A percentile compares a stretch with the other conserved stretches of the same genome.
Evolutionary conservation across 2,888 invertebrate genomes (phyloP).

Genomic region (Caradrina kadenii): DNA sequence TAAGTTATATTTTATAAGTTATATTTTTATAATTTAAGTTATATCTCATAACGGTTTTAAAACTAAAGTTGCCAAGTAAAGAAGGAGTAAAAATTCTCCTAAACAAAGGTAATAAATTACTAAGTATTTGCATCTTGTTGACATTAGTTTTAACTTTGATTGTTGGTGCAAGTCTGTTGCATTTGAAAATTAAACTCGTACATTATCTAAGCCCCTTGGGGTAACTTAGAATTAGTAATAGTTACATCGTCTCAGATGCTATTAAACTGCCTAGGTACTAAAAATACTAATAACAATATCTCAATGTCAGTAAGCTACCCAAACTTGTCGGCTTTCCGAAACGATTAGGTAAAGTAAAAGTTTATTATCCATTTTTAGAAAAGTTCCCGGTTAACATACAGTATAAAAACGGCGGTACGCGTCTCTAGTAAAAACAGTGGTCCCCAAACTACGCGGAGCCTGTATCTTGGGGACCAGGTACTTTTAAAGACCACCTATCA

Average conservation of each 20-base stretch:
- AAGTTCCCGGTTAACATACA: too few relatives aligned
- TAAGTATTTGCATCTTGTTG: constrained; percentile 23
- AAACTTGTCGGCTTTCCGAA: background rate
- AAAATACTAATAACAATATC: constrained; percentile 5
- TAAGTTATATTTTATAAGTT: constrained; percentile 8
- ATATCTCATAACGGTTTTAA: constrained; percentile 57
- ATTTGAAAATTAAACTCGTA: constrained; percentile 20
- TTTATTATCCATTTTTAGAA: too few relatives aligned
- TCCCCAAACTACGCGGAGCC: too few relatives aligned
- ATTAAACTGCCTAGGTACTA: background rate
- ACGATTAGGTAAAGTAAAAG: too few relatives aligned
- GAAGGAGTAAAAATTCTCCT: constrained; percentile 43
- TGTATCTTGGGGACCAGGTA: too few relatives aligned
- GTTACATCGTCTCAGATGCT: constrained; percentile 1
- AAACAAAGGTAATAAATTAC: constrained; percentile 43
- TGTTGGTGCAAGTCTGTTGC: constrained; percentile 9
- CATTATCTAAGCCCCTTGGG: too few relatives aligned
- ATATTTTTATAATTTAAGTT: constrained; percentile 22
- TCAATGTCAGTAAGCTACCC: constrained; percentile 15
- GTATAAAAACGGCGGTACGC: too few relatives aligned
- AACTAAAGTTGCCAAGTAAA: constrained; percentile 75
- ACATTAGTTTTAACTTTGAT: constrained; percentile 13
- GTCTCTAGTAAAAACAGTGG: too few relatives aligned
- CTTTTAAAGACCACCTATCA: background rate
- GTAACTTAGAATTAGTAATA: background rate